These are phyloP conservation scores for Mactromeris polynyma DNA, from an alignment of 2,888 invertebrate species.

Conservation along the genomic window DNA sequence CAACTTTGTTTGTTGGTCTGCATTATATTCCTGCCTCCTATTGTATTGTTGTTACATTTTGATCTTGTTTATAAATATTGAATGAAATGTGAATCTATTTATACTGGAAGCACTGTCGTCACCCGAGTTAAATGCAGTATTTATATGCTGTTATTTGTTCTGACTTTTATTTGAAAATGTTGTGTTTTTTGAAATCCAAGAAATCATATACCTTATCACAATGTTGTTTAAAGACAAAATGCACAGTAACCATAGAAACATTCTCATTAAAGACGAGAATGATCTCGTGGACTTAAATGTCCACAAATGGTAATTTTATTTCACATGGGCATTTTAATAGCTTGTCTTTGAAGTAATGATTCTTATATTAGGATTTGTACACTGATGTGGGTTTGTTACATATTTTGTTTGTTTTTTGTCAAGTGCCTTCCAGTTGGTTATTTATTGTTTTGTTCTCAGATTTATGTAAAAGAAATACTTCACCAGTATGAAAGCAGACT, in stretches of 20 bases:
- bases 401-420: neutral
- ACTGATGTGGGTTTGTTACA: neutral
- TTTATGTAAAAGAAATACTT: neutral
- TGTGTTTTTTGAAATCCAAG: neutral
- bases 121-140: neutral
- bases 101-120: neutral
- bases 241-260: neutral
- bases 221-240: neutral
- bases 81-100: neutral
- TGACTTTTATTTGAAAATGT: neutral
- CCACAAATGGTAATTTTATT: too few species aligned
- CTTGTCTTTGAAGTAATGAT: too few species aligned
- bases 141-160: neutral
- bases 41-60: neutral
- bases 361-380: too few species aligned
- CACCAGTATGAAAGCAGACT: neutral
- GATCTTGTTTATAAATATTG: neutral
- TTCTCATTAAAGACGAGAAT: neutral
- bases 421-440: slow-evolving; percentile 4
- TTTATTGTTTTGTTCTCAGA: neutral
- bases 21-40: neutral
- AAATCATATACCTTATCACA: neutral
- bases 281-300: neutral
- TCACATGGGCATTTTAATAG: too few species aligned
- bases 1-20: neutral